A percentile compares a stretch with the other conserved stretches of the same genome.
Evolutionary conservation across 1,140 invertebrate genomes (phyloP).

Genomic region (Uloborus diversus): DNA sequence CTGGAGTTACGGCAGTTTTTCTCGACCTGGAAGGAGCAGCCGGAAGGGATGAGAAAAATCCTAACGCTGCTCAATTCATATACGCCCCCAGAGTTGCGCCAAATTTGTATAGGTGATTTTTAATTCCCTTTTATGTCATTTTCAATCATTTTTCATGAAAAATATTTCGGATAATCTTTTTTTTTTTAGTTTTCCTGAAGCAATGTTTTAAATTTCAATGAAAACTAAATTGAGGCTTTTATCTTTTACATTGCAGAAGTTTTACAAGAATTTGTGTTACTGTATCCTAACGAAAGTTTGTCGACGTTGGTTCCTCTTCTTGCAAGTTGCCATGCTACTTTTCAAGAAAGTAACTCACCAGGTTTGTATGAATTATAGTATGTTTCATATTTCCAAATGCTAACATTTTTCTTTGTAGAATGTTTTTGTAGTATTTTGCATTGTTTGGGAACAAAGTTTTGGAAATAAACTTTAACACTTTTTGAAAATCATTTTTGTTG

Average conservation of each 20-base stretch:
- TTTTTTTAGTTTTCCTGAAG: no score
- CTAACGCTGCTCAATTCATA: slow-evolving; percentile 89
- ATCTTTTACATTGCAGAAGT: slow-evolving; percentile 72
- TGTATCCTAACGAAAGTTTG: slow-evolving; percentile 82
- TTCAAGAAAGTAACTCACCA: slow-evolving; percentile 75
- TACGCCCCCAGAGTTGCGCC: slow-evolving; percentile 84
- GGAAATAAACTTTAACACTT: no score
- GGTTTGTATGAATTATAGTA: no score
- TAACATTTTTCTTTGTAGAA: not conserved
- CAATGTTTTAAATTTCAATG: not conserved
- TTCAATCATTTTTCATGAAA: no score
- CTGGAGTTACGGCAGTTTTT: slow-evolving; percentile 66
- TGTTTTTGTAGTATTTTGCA: not conserved
- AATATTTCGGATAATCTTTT: no score
- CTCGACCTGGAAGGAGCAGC: slow-evolving; percentile 78
- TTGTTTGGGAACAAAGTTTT: no score
- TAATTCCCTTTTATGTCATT: not conserved
- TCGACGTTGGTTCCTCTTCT: slow-evolving; percentile 83
- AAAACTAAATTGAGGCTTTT: slow-evolving; percentile 12
- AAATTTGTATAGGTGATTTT: slow-evolving; percentile 76
- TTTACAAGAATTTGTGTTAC: slow-evolving; percentile 83
- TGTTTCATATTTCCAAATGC: no score
- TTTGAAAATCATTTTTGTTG: not conserved
- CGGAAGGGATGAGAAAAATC: slow-evolving; percentile 82
- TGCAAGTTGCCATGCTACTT: slow-evolving; percentile 82